phyloP scores from a whole-genome alignment of 2,888 invertebrate species.

The Laothoe populi region DNA sequence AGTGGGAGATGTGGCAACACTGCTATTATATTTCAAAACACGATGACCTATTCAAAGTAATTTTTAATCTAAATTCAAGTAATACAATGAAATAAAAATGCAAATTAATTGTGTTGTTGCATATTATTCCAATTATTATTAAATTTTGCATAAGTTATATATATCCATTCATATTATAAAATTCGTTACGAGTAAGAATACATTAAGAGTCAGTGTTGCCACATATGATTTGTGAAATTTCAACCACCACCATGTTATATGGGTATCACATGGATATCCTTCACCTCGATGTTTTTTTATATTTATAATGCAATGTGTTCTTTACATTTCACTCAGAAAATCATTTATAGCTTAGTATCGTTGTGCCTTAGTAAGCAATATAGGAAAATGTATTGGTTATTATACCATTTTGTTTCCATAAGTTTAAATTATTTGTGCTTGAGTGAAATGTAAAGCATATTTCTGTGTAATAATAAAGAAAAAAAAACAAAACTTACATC shows the following conservation, averaged over 20 bases:
- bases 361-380: neutral
- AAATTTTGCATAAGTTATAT: neutral
- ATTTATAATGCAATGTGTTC: slow-evolving; percentile 10
- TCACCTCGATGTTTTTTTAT: slow-evolving; percentile 40
- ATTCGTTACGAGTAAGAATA: neutral
- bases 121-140: neutral
- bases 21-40: slow-evolving; percentile 25
- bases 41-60: too few species aligned
- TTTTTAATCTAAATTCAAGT: too few species aligned
- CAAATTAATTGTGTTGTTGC: neutral
- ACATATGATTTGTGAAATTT: slow-evolving; percentile 44
- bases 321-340: slow-evolving; percentile 41
- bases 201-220: slow-evolving; percentile 43
- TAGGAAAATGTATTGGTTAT: neutral
- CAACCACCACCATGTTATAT: slow-evolving; percentile 59
- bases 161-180: neutral
- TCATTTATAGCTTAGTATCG: neutral
- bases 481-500: slow-evolving; percentile 18
- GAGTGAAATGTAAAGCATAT: slow-evolving; percentile 31
- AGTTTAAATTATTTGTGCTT: neutral
- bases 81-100: too few species aligned
- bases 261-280: slow-evolving; percentile 43
- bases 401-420: neutral
- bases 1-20: slow-evolving; percentile 60
- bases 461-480: slow-evolving; percentile 11